Evolutionary conservation across 2,888 invertebrate species (phyloP).

Genomic region (Julus scanicus): DNA sequence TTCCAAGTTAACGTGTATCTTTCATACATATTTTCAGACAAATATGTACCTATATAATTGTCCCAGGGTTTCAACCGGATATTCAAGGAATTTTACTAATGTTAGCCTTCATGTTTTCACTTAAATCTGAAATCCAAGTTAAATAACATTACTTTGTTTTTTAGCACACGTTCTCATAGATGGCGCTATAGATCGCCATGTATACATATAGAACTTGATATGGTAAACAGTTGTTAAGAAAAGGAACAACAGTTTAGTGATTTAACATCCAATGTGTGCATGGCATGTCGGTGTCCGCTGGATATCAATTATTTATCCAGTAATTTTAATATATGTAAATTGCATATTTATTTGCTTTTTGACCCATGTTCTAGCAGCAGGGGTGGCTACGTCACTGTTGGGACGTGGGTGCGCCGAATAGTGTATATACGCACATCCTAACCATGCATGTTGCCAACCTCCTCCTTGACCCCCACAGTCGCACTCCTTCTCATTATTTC

Average conservation of each 20-base stretch:
- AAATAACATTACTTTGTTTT: too few relatives aligned
- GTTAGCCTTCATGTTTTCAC: too few relatives aligned
- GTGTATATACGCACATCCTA: neutral
- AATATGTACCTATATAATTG: too few relatives aligned
- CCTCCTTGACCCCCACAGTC: neutral
- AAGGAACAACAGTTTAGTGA: neutral
- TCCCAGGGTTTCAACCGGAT: too few relatives aligned
- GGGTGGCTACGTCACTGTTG: neutral
- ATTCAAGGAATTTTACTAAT: too few relatives aligned
- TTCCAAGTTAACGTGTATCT: too few relatives aligned
- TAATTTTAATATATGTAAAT: neutral
- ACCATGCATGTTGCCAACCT: neutral
- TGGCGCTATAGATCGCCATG: too few relatives aligned
- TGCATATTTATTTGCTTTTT: slow-evolving; percentile 1
- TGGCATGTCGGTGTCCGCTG: neutral
- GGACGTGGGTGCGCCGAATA: neutral
- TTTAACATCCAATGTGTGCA: neutral
- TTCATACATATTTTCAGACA: too few relatives aligned
- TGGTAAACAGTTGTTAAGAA: too few relatives aligned
- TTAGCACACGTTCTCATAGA: too few relatives aligned
- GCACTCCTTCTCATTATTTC: neutral
- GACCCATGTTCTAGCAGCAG: neutral
- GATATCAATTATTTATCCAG: neutral
- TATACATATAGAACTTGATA: too few relatives aligned
- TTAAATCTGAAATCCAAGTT: too few relatives aligned